Conservation (phyloP, 1,140 invertebrate species). For the Lysiphlebus fabarum region DNA sequence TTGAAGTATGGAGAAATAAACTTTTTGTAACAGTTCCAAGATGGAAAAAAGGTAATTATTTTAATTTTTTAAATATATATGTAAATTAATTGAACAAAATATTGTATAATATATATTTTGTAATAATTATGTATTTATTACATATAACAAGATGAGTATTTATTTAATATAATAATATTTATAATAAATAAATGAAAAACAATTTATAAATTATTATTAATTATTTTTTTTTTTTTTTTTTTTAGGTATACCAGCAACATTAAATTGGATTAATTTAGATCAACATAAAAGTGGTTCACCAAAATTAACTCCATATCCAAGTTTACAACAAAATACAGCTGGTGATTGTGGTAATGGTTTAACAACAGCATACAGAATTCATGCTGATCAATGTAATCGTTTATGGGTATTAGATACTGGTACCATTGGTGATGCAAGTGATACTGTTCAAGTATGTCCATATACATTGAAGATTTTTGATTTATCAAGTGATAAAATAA, state of each 20-base stretch:
- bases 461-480: slow-evolving; percentile 73
- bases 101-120: no score
- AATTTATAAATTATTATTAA: not conserved
- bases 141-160: no score
- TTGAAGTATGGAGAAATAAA: slow-evolving; percentile 74
- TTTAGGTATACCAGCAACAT: slow-evolving; percentile 73
- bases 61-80: not conserved
- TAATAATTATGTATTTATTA: no score
- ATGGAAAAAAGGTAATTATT: slow-evolving; percentile 61
- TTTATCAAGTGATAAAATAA: slow-evolving; percentile 65
- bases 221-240: slow-evolving; percentile 13
- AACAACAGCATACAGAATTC: slow-evolving; percentile 69
- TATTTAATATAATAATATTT: no score
- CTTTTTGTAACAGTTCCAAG: slow-evolving; percentile 75
- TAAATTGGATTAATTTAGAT: slow-evolving; percentile 74
- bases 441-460: slow-evolving; percentile 70
- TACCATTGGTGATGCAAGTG: slow-evolving; percentile 74
- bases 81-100: no score
- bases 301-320: slow-evolving; percentile 72
- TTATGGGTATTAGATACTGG: slow-evolving; percentile 80
- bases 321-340: slow-evolving; percentile 68
- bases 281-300: slow-evolving; percentile 63
- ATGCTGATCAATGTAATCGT: slow-evolving; percentile 70
- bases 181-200: not conserved
- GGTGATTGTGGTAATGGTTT: slow-evolving; percentile 71